These are phyloP conservation scores for Pollenia labialis DNA, from an alignment of 2,888 invertebrate species.

Conservation along the genomic window DNA sequence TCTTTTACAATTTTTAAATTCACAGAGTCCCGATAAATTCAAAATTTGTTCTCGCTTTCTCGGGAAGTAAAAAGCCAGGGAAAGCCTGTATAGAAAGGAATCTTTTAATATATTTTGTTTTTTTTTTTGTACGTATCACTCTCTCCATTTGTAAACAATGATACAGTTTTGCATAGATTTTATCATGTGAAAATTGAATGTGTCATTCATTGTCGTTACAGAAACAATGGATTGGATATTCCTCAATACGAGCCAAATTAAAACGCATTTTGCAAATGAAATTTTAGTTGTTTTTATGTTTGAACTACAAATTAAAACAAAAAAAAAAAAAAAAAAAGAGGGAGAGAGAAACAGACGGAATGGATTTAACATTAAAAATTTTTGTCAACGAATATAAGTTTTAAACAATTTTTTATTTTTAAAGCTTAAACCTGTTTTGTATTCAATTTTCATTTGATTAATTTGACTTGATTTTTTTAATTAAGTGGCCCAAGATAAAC, in stretches of 20 bases:
- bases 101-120: neutral
- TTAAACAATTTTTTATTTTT: too few species aligned
- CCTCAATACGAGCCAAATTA: conserved; percentile 46
- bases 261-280: conserved; percentile 47
- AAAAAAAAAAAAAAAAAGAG: neutral
- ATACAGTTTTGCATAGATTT: conserved; percentile 35
- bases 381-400: neutral
- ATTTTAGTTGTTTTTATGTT: neutral
- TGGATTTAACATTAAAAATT: neutral
- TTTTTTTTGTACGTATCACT: neutral
- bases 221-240: conserved; percentile 38
- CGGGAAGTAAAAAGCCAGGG: too few species aligned
- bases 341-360: neutral
- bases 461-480: too few species aligned
- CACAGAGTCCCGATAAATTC: too few species aligned
- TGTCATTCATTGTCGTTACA: conserved; percentile 39
- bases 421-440: too few species aligned
- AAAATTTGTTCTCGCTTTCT: too few species aligned
- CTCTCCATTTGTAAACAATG: neutral
- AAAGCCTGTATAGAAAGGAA: too few species aligned
- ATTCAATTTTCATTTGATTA: too few species aligned
- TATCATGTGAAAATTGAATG: conserved; percentile 63
- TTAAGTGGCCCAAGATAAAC: too few species aligned
- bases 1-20: too few species aligned
- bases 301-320: neutral